phyloP scores from a whole-genome alignment of 2,888 invertebrate species.

The Acleris cristana region DNA sequence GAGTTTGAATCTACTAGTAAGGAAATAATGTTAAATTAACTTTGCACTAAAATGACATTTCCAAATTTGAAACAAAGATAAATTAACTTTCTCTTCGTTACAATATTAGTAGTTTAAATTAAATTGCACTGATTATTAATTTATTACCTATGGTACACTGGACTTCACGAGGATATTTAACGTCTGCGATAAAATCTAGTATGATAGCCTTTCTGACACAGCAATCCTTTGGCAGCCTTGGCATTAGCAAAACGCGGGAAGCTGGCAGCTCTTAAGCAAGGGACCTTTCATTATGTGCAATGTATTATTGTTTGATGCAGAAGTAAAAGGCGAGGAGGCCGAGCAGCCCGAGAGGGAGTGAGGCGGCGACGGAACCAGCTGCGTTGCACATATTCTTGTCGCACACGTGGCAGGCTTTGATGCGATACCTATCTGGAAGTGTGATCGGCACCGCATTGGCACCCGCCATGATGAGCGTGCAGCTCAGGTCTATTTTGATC shows the following conservation, averaged over 20 bases:
- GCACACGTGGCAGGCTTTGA: constrained; percentile 74
- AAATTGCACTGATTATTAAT: too few species aligned
- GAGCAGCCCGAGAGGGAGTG: constrained; percentile 64
- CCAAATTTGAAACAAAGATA: too few species aligned
- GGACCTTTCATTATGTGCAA: constrained; percentile 39
- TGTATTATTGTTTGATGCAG: constrained; percentile 67
- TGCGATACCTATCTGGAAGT: constrained; percentile 46
- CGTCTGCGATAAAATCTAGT: too few species aligned
- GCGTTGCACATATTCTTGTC: constrained; percentile 82
- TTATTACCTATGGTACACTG: too few species aligned
- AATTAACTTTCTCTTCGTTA: too few species aligned
- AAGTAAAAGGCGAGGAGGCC: constrained; percentile 65
- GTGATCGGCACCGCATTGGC: constrained; percentile 44
- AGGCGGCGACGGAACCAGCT: constrained; percentile 63
- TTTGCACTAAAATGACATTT: too few species aligned
- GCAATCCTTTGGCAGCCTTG: constrained; percentile 11
- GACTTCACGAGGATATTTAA: neutral
- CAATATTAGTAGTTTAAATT: too few species aligned
- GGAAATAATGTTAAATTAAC: too few species aligned
- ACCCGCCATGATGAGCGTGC: constrained; percentile 54
- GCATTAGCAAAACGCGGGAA: constrained; percentile 5
- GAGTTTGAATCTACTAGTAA: too few species aligned
- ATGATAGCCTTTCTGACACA: constrained; percentile 1
- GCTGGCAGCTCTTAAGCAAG: constrained; percentile 38
- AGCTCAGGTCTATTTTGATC: constrained; percentile 60